Conservation (phyloP, 2,797 vertebrate species). For the Coilia nasus region DNA sequence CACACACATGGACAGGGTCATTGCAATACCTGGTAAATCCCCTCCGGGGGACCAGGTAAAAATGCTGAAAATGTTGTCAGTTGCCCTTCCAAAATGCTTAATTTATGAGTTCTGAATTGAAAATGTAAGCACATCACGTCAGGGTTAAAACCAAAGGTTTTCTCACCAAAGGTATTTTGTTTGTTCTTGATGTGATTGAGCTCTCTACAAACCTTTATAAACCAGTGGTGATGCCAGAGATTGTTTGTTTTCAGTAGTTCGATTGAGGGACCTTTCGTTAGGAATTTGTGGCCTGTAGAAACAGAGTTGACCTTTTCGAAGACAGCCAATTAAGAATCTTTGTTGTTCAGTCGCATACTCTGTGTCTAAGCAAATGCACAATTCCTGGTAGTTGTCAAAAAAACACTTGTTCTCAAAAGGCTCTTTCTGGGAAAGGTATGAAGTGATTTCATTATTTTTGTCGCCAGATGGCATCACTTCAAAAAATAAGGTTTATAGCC, state of each 20-base stretch:
- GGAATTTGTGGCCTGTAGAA: background rate
- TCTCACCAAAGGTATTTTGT: background rate
- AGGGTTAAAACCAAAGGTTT: background rate
- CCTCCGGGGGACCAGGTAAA: no score
- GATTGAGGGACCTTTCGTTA: background rate
- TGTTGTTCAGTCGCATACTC: background rate
- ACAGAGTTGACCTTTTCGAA: background rate
- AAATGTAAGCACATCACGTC: background rate
- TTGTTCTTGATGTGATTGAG: background rate
- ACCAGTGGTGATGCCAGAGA: background rate
- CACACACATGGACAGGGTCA: no score
- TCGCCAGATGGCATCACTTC: background rate
- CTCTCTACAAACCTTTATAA: background rate
- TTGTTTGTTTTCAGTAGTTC: background rate
- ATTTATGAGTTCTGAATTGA: background rate
- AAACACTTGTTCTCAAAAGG: background rate
- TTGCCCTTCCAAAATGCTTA: background rate
- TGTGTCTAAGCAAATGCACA: slow-evolving; percentile 12
- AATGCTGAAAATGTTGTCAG: background rate
- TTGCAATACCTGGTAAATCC: no score
- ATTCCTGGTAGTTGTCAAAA: background rate
- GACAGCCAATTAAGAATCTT: slow-evolving; percentile 8
- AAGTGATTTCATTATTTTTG: slow-evolving; percentile 5
- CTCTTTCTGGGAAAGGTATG: background rate
- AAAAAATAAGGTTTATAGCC: background rate